Percentiles rank a stretch among this genome's conserved stretches.
phyloP scores from a whole-genome alignment of 2,888 invertebrate genomes.

The Smittia aterrima region DNA sequence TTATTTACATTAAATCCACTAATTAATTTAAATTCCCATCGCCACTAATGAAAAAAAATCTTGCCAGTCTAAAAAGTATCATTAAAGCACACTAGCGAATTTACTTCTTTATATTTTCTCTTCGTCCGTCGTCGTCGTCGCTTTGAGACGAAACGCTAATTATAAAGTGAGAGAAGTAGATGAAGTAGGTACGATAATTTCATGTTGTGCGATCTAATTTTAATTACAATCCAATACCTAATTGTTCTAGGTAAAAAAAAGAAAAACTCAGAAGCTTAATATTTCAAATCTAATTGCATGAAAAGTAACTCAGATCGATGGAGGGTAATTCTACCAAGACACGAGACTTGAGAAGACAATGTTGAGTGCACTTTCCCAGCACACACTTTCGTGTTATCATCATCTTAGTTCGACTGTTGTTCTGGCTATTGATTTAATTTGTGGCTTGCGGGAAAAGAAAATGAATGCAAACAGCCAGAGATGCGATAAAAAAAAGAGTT shows the following conservation, averaged over 20 bases:
- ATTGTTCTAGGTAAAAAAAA: neutral
- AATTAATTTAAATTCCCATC: constrained; percentile 41
- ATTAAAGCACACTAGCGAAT: constrained; percentile 4
- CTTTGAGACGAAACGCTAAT: constrained; percentile 38
- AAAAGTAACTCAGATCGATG: neutral
- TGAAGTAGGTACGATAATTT: constrained; percentile 28
- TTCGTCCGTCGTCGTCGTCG: constrained; percentile 5
- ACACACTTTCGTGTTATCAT: neutral
- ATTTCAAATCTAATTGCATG: neutral
- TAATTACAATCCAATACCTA: constrained; percentile 31
- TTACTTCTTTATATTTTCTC: neutral
- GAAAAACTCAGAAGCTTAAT: neutral
- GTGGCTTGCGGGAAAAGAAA: constrained; percentile 18
- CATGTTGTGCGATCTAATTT: constrained; percentile 38
- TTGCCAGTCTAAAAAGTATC: constrained; percentile 12
- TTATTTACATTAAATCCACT: constrained; percentile 41
- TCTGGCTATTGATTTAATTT: constrained; percentile 34
- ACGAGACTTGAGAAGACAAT: too few species aligned
- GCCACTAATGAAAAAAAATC: constrained; percentile 11
- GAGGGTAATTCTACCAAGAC: too few species aligned
- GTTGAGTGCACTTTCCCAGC: neutral
- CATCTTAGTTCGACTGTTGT: neutral
- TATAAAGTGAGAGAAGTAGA: constrained; percentile 37
- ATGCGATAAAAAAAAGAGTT: neutral
- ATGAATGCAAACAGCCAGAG: neutral